These are phyloP conservation scores for Vulpes vulpes DNA, from an alignment of 2,113 vertebrate species.

Conservation along the genomic window DNA sequence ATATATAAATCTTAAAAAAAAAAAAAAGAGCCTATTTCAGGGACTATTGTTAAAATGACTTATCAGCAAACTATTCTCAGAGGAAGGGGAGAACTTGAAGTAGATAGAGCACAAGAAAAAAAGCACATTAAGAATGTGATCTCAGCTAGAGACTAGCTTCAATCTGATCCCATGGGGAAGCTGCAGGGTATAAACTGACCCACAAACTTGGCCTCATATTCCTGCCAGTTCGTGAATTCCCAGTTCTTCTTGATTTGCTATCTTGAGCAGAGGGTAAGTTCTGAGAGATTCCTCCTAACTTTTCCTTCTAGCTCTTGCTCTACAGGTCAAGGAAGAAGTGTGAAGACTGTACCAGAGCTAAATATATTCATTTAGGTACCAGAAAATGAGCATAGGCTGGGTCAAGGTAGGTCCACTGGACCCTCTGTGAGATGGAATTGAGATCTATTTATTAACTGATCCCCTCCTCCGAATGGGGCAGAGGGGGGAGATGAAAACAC, in stretches of 20 bases:
- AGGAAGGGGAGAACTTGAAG: not conserved
- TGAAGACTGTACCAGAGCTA: not conserved
- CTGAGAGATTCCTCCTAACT: not conserved
- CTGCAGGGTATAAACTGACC: not conserved
- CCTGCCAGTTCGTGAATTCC: not conserved
- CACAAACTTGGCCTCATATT: not conserved
- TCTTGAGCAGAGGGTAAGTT: not conserved
- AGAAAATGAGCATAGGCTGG: not conserved
- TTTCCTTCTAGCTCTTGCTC: not conserved
- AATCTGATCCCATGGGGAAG: not conserved
- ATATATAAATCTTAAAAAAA: not conserved
- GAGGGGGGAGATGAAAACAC: not conserved
- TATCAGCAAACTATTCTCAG: not conserved
- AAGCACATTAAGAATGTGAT: not conserved
- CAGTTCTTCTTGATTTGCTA: not conserved
- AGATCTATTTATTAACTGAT: not conserved
- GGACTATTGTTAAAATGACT: not conserved
- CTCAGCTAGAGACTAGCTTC: not conserved
- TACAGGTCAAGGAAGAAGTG: not conserved
- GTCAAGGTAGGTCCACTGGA: too few relatives aligned
- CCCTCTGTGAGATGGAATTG: not conserved
- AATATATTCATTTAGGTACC: not conserved
- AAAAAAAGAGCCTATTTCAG: not conserved
- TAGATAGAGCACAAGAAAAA: not conserved
- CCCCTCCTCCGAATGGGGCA: not conserved